Evolutionary conservation across 2,113 vertebrate genomes (phyloP).

Genomic region (Lucifuga dentata): DNA sequence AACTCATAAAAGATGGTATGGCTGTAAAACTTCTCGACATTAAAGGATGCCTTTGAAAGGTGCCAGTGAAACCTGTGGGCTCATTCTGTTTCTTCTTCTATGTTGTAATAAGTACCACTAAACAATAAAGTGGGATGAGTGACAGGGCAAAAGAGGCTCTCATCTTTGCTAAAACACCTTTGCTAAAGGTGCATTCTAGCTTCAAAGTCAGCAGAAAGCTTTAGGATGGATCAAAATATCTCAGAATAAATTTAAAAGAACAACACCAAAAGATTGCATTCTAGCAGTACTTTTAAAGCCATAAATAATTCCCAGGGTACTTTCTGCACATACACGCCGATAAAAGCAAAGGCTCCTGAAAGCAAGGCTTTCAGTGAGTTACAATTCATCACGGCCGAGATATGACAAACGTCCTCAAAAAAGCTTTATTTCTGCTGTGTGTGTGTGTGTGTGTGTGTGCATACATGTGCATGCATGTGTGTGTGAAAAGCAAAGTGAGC

Average conservation of each 20-base stretch:
- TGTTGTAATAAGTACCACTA: too few relatives aligned
- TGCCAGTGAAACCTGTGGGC: too few relatives aligned
- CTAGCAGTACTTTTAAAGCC: constrained; percentile 75
- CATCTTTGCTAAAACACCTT: not conserved
- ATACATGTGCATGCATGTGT: constrained; percentile 22
- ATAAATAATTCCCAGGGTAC: constrained; percentile 78
- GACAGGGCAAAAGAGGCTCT: constrained; percentile 50
- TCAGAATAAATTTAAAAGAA: constrained; percentile 66
- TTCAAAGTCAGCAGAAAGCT: constrained; percentile 59
- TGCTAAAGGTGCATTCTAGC: constrained; percentile 27
- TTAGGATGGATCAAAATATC: constrained; percentile 53
- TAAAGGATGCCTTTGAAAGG: too few relatives aligned
- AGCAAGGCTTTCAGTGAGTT: constrained; percentile 67
- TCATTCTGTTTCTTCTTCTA: too few relatives aligned
- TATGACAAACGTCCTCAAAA: constrained; percentile 75
- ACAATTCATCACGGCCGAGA: constrained; percentile 63
- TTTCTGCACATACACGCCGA: constrained; percentile 75
- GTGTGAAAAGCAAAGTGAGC: constrained; percentile 60
- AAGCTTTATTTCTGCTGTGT: constrained; percentile 23
- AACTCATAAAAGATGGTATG: too few relatives aligned
- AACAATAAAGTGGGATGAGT: too few relatives aligned
- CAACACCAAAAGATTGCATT: constrained; percentile 59
- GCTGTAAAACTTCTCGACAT: too few relatives aligned
- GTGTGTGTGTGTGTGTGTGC: constrained; percentile 52
- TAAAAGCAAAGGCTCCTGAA: constrained; percentile 74